Base-by-base conservation (phyloP, 2,113 vertebrate species). In the Vidua chalybeata region DNA sequence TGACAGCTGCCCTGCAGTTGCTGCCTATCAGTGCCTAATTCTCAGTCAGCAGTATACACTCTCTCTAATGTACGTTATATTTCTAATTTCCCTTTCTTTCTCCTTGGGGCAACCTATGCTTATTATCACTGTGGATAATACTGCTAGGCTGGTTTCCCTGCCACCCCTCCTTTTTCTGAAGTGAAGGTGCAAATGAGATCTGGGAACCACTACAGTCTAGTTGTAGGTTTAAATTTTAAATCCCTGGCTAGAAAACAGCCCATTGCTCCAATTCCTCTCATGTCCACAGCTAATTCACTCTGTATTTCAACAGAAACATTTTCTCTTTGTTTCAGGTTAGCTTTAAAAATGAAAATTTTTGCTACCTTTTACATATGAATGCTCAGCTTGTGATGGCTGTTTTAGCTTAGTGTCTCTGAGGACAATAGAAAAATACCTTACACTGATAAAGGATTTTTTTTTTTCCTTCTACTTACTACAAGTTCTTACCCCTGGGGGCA, bases 161-260 rank as follows among this genome's bases (percentile, higher is more conserved):
- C 62, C 55, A 68, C 56, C 6, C 21, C 7, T 80, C 14, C 56
- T 83, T 82, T 62, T 95, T 59, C 73, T 69, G 61, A 76, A 67
- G 27, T 48, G 72, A 82, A 92, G 62, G 76, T 96, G 89, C 28
- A 96, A 95, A 94, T 96, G 78, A 91, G 45, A 75, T 91, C 64
- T 39, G 84, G 79, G 94, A 80, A 91, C 26, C 41, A 78, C 22
- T 61, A 63, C 48, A 76, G 61, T 51, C 43, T 93, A 94, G 83
- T 45, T 92, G 75, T 74, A 78, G 0, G 0, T 37, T 89, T 93
- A 95, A 68, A 75, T 97, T 90, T 72, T 83, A 93, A 96, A 91
- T 78, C 74, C 26, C 63, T 95, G n/a, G 2, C 66, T 94, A 71
- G 59, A 81, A 92, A 90, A 82, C n/a, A 86, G 69, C 31, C 59